Evolutionary conservation across 2,797 vertebrate genomes (phyloP), one percentile per base, ranked within the genome.

Genomic region (Tauraco hartlaubi): DNA sequence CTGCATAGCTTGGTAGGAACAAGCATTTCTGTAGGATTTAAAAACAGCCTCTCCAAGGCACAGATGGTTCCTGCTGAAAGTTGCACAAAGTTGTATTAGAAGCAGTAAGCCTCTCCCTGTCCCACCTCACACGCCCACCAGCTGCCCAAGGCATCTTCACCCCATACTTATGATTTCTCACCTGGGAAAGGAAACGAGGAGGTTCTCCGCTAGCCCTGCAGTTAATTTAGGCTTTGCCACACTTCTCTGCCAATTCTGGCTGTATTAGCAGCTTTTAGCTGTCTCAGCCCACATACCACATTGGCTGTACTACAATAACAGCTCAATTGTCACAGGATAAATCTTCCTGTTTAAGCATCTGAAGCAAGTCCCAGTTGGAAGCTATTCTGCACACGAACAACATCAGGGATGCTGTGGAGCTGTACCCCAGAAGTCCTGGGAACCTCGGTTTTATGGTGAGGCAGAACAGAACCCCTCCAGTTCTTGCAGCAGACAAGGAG

Each of bases 201-300:
- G 18, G 67, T 56, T 87, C 66, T 86, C 74, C 3, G 2, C 55
- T 74, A 79, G 59, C 35, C 56, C 35, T 67, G 62, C 43, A 72
- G 73, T 91, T 94, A 80, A 92, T 58, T 85, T 52, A 90, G 73
- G 82, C 64, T 91, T 95, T 61, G 72, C 54, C 83, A 51, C 49
- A 58, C 37, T 88, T 77, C 89, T 81, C 66, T 93, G 89, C 51
- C 85, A 88, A 39, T 74, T 91, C 72, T 2, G 48, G 48, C 62
- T 52, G 12, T 64, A 68, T 91, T 88, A 76, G 84, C 88, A 94
- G 84, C 72, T 94, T 95, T 92, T 46, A 84, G 54, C 71, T 85
- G 41, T 91, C 91, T 92, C 88, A 74, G 64, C 89, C 81, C 84
- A 94, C 86, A 48, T 9, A 74, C 29, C 37, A 86, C 71, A 69